Percentiles rank a stretch among this genome's conserved stretches.
These are phyloP conservation scores for Pandemis heparana DNA, from an alignment of 2,888 invertebrate genomes.

Conservation along the genomic window DNA sequence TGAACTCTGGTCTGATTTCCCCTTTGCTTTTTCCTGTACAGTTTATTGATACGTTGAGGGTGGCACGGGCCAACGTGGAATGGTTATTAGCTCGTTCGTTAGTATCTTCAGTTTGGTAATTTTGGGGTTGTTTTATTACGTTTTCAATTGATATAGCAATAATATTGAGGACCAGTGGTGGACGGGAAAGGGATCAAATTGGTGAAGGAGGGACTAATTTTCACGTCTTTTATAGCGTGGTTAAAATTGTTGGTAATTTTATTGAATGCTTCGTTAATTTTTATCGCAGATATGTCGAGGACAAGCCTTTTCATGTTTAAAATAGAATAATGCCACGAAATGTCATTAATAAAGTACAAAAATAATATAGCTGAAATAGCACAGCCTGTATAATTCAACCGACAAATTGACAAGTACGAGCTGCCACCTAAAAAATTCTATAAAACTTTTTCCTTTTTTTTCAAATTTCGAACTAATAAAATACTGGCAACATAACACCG, in stretches of 20 bases:
- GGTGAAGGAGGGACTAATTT: background rate
- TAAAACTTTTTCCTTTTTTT: background rate
- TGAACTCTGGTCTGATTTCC: constrained; percentile 10
- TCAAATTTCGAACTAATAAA: constrained; percentile 12
- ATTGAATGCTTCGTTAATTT: too few species aligned
- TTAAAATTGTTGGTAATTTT: background rate
- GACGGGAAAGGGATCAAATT: background rate
- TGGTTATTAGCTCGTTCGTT: constrained; percentile 38
- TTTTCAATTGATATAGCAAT: constrained; percentile 25
- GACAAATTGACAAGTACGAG: background rate
- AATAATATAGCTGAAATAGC: background rate
- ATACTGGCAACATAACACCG: background rate
- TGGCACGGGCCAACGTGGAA: background rate
- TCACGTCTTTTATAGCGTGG: background rate
- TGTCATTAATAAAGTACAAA: too few species aligned
- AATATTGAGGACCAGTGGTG: background rate
- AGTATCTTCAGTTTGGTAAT: constrained; percentile 29
- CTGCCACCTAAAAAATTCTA: background rate
- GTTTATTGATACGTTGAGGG: constrained; percentile 13
- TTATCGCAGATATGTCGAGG: too few species aligned
- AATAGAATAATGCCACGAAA: too few species aligned
- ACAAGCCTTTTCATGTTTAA: too few species aligned
- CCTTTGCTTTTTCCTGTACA: background rate
- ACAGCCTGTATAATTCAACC: background rate
- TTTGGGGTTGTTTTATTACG: constrained; percentile 30